Conservation (phyloP, 2,888 invertebrate species). For the Spilosoma lubricipeda region DNA sequence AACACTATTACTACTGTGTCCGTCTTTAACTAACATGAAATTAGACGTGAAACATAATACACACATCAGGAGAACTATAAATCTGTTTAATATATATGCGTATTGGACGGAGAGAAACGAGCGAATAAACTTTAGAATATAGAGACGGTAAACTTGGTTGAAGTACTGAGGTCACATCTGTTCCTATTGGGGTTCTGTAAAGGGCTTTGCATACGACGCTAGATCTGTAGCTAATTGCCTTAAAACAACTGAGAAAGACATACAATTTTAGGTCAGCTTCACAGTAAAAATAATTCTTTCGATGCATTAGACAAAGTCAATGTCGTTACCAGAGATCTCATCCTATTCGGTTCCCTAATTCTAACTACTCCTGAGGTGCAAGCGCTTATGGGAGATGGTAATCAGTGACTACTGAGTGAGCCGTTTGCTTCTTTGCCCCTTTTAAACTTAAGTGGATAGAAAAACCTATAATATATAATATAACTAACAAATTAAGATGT, state of each 20-base stretch:
- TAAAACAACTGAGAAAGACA: not conserved
- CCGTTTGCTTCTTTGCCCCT: too few relatives aligned
- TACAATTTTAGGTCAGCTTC: too few relatives aligned
- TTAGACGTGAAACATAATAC: conserved; percentile 30
- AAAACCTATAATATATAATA: too few relatives aligned
- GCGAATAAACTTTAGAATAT: conserved; percentile 38
- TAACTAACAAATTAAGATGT: not conserved
- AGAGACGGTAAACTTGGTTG: conserved; percentile 39
- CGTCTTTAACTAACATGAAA: conserved; percentile 28
- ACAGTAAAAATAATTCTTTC: not conserved
- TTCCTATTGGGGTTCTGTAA: conserved; percentile 25
- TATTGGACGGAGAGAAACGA: conserved; percentile 39
- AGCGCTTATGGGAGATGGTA: too few relatives aligned
- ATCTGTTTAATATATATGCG: conserved; percentile 29
- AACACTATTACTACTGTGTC: conserved; percentile 22
- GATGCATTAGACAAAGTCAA: too few relatives aligned
- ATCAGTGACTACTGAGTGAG: too few relatives aligned
- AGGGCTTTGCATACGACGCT: conserved; percentile 4
- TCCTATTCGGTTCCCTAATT: not conserved
- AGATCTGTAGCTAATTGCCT: not conserved
- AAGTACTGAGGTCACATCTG: conserved; percentile 37
- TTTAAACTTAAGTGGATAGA: too few relatives aligned
- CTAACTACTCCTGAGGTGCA: not conserved
- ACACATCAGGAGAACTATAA: conserved; percentile 31
- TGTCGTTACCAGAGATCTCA: not conserved